Conservation (phyloP, 2,888 invertebrate species). For the Cheilosia soror region DNA sequence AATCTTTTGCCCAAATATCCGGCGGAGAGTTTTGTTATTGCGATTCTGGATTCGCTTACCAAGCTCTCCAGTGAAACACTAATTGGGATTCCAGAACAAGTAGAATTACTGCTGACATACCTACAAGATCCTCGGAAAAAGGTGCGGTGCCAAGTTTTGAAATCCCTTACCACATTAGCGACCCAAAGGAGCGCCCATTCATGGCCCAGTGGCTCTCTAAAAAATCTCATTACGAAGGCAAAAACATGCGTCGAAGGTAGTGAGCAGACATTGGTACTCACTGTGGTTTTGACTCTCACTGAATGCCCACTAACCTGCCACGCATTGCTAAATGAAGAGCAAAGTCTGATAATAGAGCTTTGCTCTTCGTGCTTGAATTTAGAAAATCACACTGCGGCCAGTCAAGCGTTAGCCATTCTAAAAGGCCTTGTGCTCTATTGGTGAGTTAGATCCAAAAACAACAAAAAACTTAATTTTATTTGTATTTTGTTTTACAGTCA, state of each 20-base stretch:
- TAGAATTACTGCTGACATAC: slow-evolving; percentile 88
- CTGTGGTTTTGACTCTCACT: slow-evolving; percentile 81
- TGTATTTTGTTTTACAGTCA: slow-evolving; percentile 62
- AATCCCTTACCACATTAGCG: slow-evolving; percentile 88
- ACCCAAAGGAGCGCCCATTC: slow-evolving; percentile 89
- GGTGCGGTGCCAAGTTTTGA: slow-evolving; percentile 88
- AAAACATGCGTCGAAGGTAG: slow-evolving; percentile 80
- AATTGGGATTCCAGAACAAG: slow-evolving; percentile 94
- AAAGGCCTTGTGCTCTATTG: slow-evolving; percentile 79
- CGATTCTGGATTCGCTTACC: slow-evolving; percentile 94
- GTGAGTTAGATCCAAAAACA: slow-evolving; percentile 18
- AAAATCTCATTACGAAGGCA: slow-evolving; percentile 81
- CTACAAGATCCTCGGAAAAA: slow-evolving; percentile 89
- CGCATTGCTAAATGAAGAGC: slow-evolving; percentile 81
- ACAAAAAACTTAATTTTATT: not conserved
- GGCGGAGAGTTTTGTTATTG: slow-evolving; percentile 90
- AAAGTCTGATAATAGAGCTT: slow-evolving; percentile 80
- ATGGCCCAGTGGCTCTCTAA: slow-evolving; percentile 88
- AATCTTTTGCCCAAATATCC: slow-evolving; percentile 91
- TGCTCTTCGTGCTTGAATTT: slow-evolving; percentile 82
- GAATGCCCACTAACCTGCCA: slow-evolving; percentile 83
- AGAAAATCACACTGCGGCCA: slow-evolving; percentile 82
- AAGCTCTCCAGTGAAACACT: slow-evolving; percentile 94
- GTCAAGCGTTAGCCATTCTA: slow-evolving; percentile 82
- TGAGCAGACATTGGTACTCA: slow-evolving; percentile 82